Conservation (phyloP, 1,140 invertebrate genomes). For the Bombus superbus region DNA sequence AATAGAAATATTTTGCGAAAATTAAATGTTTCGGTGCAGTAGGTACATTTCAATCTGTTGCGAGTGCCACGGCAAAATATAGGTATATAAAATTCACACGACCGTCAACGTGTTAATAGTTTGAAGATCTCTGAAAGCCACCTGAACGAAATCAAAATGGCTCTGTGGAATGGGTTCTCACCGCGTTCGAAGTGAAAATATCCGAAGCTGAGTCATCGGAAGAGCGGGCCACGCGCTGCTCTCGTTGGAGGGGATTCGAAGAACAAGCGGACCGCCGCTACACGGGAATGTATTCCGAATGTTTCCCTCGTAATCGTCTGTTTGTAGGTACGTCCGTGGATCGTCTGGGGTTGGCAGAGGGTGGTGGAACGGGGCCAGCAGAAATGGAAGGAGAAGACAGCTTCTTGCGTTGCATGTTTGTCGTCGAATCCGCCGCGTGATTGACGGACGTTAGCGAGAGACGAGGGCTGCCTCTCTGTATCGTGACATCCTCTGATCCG, state of each 20-base stretch:
- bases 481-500: slow-evolving; percentile 58
- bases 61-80: too few species aligned
- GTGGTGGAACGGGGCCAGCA: slow-evolving; percentile 5
- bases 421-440: slow-evolving; percentile 64
- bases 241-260: slow-evolving; percentile 60
- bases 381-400: slow-evolving; percentile 41
- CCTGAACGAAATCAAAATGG: neutral
- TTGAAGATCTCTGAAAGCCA: neutral
- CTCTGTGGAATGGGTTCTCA: too few species aligned
- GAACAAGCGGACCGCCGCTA: slow-evolving; percentile 63
- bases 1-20: too few species aligned
- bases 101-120: too few species aligned
- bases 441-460: slow-evolving; percentile 62
- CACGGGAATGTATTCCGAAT: slow-evolving; percentile 67
- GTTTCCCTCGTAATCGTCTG: slow-evolving; percentile 66
- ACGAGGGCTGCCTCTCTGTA: slow-evolving; percentile 55
- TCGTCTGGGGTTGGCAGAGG: neutral
- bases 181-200: neutral
- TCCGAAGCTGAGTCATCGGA: slow-evolving; percentile 17
- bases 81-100: too few species aligned
- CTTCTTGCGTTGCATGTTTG: slow-evolving; percentile 70
- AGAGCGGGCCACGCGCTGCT: slow-evolving; percentile 65
- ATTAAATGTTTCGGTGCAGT: too few species aligned
- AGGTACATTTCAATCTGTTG: too few species aligned
- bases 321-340: slow-evolving; percentile 49